Conservation (phyloP, 2,113 vertebrate species). For the Elephas maximus region DNA sequence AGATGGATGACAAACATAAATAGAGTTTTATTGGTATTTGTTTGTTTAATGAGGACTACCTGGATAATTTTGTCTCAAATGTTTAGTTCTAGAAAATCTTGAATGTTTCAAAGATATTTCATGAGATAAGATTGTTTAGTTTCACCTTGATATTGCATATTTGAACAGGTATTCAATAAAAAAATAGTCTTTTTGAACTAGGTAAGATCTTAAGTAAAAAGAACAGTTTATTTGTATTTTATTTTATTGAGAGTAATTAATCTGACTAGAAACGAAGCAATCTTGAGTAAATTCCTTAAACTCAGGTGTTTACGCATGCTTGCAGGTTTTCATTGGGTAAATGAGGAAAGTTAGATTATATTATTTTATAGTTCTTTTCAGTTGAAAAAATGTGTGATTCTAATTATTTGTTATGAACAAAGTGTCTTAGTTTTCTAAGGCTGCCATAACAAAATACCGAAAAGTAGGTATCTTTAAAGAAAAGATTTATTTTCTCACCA, state of each 20-base stretch:
- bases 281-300: not conserved
- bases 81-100: not conserved
- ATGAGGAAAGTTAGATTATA: not conserved
- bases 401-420: not conserved
- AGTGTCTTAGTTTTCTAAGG: no score
- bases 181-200: not conserved
- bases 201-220: not conserved
- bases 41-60: not conserved
- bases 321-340: not conserved
- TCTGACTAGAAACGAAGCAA: not conserved
- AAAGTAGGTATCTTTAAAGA: no score
- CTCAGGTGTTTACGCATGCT: not conserved
- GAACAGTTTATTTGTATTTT: not conserved
- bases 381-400: not conserved
- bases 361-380: not conserved
- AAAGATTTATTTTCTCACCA: no score
- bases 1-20: not conserved
- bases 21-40: no score
- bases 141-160: not conserved
- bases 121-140: not conserved
- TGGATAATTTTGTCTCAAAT: not conserved
- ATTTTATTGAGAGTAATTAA: not conserved
- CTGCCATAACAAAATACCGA: no score
- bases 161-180: not conserved
- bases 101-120: not conserved